Conservation (phyloP, 1,140 invertebrate species). For the Drosophila nannoptera region DNA sequence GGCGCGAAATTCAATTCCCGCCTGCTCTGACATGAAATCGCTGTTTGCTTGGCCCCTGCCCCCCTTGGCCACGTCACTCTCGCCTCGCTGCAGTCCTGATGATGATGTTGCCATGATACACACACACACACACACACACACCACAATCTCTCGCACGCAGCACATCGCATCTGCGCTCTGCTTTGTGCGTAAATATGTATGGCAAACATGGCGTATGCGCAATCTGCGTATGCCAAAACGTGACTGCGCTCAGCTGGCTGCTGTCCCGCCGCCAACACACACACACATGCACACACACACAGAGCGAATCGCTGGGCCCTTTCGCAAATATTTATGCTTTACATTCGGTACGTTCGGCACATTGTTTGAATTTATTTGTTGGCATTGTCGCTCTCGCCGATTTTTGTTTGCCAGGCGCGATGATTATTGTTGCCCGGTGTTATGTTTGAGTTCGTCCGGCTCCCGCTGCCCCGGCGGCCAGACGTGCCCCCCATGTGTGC, state of each 20-base stretch:
- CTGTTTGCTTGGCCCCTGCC: slow-evolving; percentile 7
- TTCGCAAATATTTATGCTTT: slow-evolving; percentile 77
- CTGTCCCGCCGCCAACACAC: not conserved
- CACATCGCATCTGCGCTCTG: slow-evolving; percentile 38
- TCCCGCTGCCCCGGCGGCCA: slow-evolving; percentile 36
- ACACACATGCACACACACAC: too few relatives aligned
- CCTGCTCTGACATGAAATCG: slow-evolving; percentile 71
- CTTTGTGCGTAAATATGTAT: slow-evolving; percentile 66
- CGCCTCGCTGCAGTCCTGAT: slow-evolving; percentile 39
- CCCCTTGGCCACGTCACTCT: not conserved
- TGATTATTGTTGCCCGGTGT: slow-evolving; percentile 61
- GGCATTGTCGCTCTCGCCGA: slow-evolving; percentile 54
- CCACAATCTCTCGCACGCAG: too few relatives aligned
- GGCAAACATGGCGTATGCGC: slow-evolving; percentile 73
- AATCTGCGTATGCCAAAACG: slow-evolving; percentile 61
- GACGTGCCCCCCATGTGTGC: slow-evolving; percentile 56
- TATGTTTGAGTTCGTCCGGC: slow-evolving; percentile 33
- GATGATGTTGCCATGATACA: slow-evolving; percentile 56
- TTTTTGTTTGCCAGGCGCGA: slow-evolving; percentile 54
- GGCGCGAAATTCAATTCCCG: slow-evolving; percentile 77
- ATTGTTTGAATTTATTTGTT: slow-evolving; percentile 77
- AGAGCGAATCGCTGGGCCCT: slow-evolving; percentile 46
- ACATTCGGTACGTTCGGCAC: slow-evolving; percentile 68
- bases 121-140: not conserved
- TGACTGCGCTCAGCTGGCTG: slow-evolving; percentile 69